phyloP scores from a whole-genome alignment of 2,113 vertebrate species.

The Philantomba maxwellii region DNA sequence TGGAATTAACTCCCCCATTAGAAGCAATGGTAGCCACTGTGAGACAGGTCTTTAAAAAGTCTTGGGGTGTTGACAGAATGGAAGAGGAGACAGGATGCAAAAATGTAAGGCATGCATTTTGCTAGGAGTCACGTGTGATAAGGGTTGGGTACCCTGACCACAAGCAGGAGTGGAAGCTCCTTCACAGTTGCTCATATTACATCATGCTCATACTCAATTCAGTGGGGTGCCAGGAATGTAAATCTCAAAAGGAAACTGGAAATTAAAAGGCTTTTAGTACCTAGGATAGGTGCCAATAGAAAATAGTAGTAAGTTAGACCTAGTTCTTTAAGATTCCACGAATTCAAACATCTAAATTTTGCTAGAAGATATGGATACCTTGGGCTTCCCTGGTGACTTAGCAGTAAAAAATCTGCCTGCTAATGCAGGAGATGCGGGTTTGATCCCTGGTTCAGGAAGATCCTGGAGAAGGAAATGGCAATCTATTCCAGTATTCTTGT shows the following conservation, averaged over 20 bases:
- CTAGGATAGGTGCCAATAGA: background rate
- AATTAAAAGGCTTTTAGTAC: background rate
- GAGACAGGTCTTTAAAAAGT: background rate
- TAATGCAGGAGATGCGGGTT: background rate
- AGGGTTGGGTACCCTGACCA: background rate
- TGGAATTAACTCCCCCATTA: background rate
- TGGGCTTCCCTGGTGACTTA: background rate
- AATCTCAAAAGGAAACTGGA: background rate
- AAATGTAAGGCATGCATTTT: fast-evolving
- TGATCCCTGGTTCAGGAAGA: background rate
- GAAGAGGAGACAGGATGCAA: background rate
- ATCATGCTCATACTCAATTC: background rate
- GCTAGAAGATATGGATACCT: background rate
- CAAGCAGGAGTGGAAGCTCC: background rate
- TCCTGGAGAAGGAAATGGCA: background rate
- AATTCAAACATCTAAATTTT: background rate
- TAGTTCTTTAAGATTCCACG: background rate
- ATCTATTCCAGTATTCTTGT: background rate
- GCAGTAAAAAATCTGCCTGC: background rate
- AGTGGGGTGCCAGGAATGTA: background rate
- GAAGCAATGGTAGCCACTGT: background rate
- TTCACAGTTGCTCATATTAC: fast-evolving
- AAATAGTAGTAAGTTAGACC: background rate
- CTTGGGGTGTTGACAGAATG: background rate
- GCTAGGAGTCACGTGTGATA: background rate